Conservation (phyloP, 1,140 invertebrate species). For the Ostrea denselamellosa region DNA sequence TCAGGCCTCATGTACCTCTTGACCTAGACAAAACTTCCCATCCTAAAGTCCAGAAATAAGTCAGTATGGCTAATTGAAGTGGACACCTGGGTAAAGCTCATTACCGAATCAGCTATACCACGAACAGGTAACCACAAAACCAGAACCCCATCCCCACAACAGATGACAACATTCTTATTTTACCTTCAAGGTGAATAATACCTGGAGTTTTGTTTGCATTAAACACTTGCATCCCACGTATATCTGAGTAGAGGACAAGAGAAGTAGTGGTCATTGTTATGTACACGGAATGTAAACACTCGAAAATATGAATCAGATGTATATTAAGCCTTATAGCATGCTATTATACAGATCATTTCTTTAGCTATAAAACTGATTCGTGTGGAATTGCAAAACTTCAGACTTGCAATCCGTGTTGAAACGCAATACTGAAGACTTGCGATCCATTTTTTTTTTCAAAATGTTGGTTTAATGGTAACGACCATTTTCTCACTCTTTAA, state of each 20-base stretch:
- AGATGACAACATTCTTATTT: not conserved
- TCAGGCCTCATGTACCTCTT: not conserved
- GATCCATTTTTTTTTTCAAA: too few species aligned
- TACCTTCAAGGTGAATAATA: not conserved
- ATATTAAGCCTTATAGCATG: too few species aligned
- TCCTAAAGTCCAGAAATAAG: slow-evolving; percentile 12
- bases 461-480: too few species aligned
- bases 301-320: not conserved
- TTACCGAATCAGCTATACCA: not conserved
- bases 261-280: not conserved
- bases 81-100: slow-evolving; percentile 20
- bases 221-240: not conserved
- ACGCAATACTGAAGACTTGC: too few species aligned
- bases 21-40: slow-evolving; percentile 12
- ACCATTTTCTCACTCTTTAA: too few species aligned
- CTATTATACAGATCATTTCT: too few species aligned
- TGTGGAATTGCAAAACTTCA: too few species aligned
- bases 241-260: not conserved
- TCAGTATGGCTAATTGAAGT: slow-evolving; percentile 8
- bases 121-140: not conserved
- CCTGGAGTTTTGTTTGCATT: not conserved
- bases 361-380: too few species aligned
- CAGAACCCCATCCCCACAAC: not conserved
- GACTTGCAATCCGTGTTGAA: too few species aligned
- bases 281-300: not conserved